Evolutionary conservation across 1,140 invertebrate species (phyloP), one percentile per base, ranked within the genome.

Genomic region (Drosophila nebulosa): DNA sequence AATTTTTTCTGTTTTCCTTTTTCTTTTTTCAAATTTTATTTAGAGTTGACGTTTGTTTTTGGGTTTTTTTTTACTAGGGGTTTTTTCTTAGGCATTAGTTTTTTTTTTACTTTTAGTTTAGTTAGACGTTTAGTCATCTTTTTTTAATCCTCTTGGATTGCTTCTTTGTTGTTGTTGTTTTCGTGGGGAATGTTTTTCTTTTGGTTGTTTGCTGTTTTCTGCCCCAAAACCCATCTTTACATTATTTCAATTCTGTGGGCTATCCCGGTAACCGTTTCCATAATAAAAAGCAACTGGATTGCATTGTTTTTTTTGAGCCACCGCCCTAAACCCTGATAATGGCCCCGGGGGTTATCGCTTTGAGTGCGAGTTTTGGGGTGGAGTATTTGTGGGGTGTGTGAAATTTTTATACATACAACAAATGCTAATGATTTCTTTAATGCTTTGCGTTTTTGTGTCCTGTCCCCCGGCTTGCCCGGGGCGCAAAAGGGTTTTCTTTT

Each of bases 311-410:
- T 21, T 88, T 88, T 51, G 93, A 93, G 57, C 93, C 90, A 69
- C 93, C 93, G 64, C 93, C 91, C 63, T 93, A n/a, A 92, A 42
- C 93, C 93, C 72, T 94, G 93, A 74, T 94, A 93, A 94, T 94
- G 51, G 93, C 93, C 32, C 93, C 93, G n/a, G 59, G 93, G 93
- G 91, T 94, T 93, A 91, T 94, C 93, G 79, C 92, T 92, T 93
- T 90, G 22, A 89, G 14, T 42, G n/a, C 39, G 32, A 9, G 18
- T 7, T 22, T 14, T 4, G n/a, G 14, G 26, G 16, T 35, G n/a
- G 7, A 12, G 21, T 16, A 16, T 16, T 2, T 42, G 35, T 42
- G 22, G n/a, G n/a, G n/a, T 12, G 56, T 39, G 18, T 35, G n/a
- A n/a, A n/a, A n/a, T n/a, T n/a, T n/a, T n/a, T n/a, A n/a, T n/a